These are phyloP conservation scores for Scortum barcoo DNA, from an alignment of 2,113 vertebrate species.

Conservation along the genomic window DNA sequence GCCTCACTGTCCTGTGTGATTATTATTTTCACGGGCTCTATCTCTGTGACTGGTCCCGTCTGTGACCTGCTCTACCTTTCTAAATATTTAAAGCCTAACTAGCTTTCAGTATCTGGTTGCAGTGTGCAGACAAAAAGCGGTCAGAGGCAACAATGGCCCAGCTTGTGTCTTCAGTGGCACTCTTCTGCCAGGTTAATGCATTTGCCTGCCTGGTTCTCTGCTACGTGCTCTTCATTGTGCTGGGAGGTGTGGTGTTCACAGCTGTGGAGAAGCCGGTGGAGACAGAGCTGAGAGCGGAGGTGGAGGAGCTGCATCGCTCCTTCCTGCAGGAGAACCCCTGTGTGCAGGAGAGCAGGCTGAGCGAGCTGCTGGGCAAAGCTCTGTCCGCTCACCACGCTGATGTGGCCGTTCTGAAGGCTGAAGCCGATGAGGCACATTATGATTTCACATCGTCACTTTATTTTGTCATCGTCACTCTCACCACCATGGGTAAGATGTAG, in stretches of 20 bases:
- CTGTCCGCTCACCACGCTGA: conserved; percentile 69
- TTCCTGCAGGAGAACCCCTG: conserved; percentile 81
- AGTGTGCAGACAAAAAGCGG: neutral
- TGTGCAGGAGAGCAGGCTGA: conserved; percentile 72
- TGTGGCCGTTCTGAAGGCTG: conserved; percentile 70
- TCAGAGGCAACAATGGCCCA: conserved; percentile 47
- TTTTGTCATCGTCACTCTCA: conserved; percentile 84
- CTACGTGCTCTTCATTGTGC: conserved; percentile 77
- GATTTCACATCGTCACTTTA: conserved; percentile 86
- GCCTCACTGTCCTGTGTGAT: neutral
- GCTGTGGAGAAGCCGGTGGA: conserved; percentile 79
- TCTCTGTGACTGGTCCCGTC: neutral
- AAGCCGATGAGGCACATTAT: conserved; percentile 64
- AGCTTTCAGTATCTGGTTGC: conserved; percentile 68
- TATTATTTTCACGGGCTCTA: neutral
- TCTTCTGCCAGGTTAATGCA: conserved; percentile 33
- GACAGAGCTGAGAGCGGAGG: conserved; percentile 60
- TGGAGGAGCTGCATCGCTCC: conserved; percentile 62
- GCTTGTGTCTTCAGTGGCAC: neutral
- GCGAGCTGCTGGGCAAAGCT: conserved; percentile 66
- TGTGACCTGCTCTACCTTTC: conserved; percentile 12
- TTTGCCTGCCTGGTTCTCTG: conserved; percentile 69
- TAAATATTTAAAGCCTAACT: conserved; percentile 70
- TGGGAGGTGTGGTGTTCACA: conserved; percentile 79
- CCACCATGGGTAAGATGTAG: conserved; percentile 84